Percentiles rank a stretch among this genome's conserved stretches.
These are phyloP conservation scores for Bombus turneri DNA, from an alignment of 1,140 invertebrate genomes.

Conservation along the genomic window DNA sequence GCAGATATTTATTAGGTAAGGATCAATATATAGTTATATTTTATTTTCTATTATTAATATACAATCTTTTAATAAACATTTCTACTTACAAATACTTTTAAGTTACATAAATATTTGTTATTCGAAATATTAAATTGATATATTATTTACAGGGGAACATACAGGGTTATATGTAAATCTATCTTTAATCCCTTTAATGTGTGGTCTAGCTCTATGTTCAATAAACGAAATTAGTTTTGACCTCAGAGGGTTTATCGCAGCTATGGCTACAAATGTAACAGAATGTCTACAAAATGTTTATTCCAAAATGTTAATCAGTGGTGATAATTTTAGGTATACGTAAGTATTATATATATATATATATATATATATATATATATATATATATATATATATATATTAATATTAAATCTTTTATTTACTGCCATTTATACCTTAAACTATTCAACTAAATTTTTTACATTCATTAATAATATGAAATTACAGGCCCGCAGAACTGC, in stretches of 20 bases:
- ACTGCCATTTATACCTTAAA: neutral
- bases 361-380: neutral
- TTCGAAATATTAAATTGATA: neutral
- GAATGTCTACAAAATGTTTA: slow-evolving; percentile 95
- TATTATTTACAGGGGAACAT: slow-evolving; percentile 85
- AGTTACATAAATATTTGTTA: no score
- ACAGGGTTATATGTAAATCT: slow-evolving; percentile 90
- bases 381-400: neutral
- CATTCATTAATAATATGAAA: neutral
- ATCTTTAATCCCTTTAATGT: slow-evolving; percentile 93
- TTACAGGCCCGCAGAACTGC: slow-evolving; percentile 90
- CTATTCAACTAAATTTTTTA: slow-evolving; percentile 2
- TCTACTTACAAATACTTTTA: neutral
- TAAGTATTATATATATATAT: slow-evolving; percentile 79
- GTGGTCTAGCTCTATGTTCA: slow-evolving; percentile 91
- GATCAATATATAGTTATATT: neutral
- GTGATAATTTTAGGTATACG: slow-evolving; percentile 91
- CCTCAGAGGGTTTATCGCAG: slow-evolving; percentile 89
- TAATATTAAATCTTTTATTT: neutral
- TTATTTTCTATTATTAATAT: neutral
- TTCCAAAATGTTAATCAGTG: slow-evolving; percentile 92
- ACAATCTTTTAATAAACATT: neutral
- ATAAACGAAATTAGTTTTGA: slow-evolving; percentile 93
- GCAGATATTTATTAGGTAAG: slow-evolving; percentile 87
- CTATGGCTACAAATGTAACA: slow-evolving; percentile 91